phyloP scores from a whole-genome alignment of 2,888 invertebrate genomes.

The Sarcophaga rosellei region DNA sequence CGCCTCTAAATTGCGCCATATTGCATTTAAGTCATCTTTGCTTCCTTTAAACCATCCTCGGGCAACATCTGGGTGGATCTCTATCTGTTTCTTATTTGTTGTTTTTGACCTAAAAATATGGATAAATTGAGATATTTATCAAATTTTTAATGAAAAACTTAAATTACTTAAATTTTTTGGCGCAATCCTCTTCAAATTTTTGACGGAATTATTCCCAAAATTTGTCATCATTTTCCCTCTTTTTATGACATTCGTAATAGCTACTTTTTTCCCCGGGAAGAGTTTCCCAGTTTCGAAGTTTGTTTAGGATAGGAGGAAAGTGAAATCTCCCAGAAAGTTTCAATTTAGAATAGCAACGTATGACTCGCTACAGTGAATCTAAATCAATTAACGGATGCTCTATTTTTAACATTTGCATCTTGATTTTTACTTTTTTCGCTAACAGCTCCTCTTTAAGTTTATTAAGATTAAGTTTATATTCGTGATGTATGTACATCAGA shows the following conservation, averaged over 20 bases:
- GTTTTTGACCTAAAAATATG: slow-evolving; percentile 29
- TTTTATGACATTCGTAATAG: slow-evolving; percentile 37
- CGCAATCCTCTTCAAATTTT: slow-evolving; percentile 40
- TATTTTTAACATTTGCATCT: background rate
- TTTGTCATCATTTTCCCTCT: slow-evolving; percentile 30
- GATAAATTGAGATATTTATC: slow-evolving; percentile 25
- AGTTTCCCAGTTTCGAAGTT: slow-evolving; percentile 42
- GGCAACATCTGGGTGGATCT: slow-evolving; percentile 33
- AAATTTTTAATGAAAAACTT: slow-evolving; percentile 39
- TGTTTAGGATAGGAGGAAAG: slow-evolving; percentile 42
- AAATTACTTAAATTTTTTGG: slow-evolving; percentile 28
- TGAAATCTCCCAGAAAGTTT: slow-evolving; percentile 34
- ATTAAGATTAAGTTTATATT: too few relatives aligned
- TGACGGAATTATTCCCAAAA: slow-evolving; percentile 42
- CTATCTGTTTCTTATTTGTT: slow-evolving; percentile 30
- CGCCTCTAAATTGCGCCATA: slow-evolving; percentile 42
- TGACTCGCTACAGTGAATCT: too few relatives aligned
- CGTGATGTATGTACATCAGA: too few relatives aligned
- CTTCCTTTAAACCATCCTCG: slow-evolving; percentile 29
- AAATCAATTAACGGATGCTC: too few relatives aligned
- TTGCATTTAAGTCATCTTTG: slow-evolving; percentile 30
- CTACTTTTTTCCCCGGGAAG: slow-evolving; percentile 28
- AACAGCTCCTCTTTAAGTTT: too few relatives aligned
- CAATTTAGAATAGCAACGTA: too few relatives aligned
- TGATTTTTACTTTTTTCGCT: too few relatives aligned